Evolutionary conservation across 2,797 vertebrate species (phyloP), one percentile per base, ranked within the genome.

Genomic region (Poecilia wingei): DNA sequence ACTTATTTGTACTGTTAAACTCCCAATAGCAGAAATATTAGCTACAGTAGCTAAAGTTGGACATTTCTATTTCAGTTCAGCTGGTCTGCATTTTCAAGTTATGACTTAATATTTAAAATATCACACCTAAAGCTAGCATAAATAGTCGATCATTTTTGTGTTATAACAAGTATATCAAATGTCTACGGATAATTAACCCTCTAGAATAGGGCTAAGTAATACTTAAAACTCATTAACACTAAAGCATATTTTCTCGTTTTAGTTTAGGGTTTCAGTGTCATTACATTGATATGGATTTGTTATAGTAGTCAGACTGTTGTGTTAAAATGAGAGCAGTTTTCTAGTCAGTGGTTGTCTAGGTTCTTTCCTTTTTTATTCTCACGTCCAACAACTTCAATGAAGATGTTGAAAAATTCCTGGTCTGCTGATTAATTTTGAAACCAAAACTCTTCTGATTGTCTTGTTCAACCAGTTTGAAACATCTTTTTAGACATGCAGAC

Each of bases 391-490:
- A 45, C 41, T 82, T 43, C 75, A 81, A 8, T 74, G 49, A 68
- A 49, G 46, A 43, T 22, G 33, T 45, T 45, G 20, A 70, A 31
- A 41, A 31, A 31, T 51, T 72, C 57, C 55, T n/a, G 68, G 2
- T 43, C 64, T 72, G 71, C 28, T 85, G 74, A 82, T 81, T 87
- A 79, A 82, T 70, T 70, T 77, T 66, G 72, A 87, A 90, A 87
- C 51, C 64, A 59, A 80, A 86, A 85, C 72, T 74, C 31, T 61
- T 72, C 55, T 14, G 10, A 53, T 53, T 43, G 36, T 77, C 85
- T 78, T 45, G 92, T 87, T 79, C 66, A 81, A 90, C 92, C 85
- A 80, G 89, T 93, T 93, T 49, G 28, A 10, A 76, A 59, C 31
- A 45, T 81, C 73, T 1, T 1, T n/a, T 28, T 14, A 1, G 39